Base-by-base conservation (phyloP, 53 echinoderm and acorn worm genomes). In the Arbacia lixula region DNA sequence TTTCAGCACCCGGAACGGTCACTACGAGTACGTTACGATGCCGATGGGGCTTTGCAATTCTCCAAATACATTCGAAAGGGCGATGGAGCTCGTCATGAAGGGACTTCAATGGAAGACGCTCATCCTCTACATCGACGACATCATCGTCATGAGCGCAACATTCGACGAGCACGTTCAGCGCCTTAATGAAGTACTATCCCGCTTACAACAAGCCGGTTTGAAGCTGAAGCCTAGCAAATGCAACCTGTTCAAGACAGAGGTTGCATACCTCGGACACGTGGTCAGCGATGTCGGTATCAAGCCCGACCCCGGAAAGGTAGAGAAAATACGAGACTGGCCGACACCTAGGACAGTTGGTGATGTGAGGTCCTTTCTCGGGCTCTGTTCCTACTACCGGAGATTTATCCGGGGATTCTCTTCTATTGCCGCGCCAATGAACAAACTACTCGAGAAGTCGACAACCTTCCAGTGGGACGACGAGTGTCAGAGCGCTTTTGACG, bases 71-170 rank as follows among this genome's bases (percentile, higher is more conserved):
- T 92, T 89, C 27, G 86, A 86, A 32, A 72, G 86, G 2, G 86
- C 83, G 28, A 86, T 92, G 89, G 86, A 89, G 43, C 53, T 86
- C 0, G 49, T 92, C 3, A 43, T 92, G 24, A 86, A 63, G 17
- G 85, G 84, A 1, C 53, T 93, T 1, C 93, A 93, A 34, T 93
- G 93, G 93, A 76, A 80, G 67, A 84, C 84, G 0, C 34, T 89
- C 27, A 50, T 93, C 8, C 66, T 93, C 0, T 92, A 92, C 53
- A n/a, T n/a, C n/a, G n/a, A n/a, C n/a, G n/a, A n/a, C n/a, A n/a
- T n/a, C n/a, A n/a, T n/a, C n/a, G n/a, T n/a, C n/a, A n/a, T n/a
- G n/a, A n/a, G n/a, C n/a, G n/a, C n/a, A n/a, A n/a, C n/a, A n/a
- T n/a, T n/a, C n/a, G n/a, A n/a, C n/a, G n/a, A n/a, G n/a, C n/a